These are phyloP conservation scores for Echinometra lucunter DNA, from an alignment of 53 echinoderm and acorn worm species.

Conservation along the genomic window DNA sequence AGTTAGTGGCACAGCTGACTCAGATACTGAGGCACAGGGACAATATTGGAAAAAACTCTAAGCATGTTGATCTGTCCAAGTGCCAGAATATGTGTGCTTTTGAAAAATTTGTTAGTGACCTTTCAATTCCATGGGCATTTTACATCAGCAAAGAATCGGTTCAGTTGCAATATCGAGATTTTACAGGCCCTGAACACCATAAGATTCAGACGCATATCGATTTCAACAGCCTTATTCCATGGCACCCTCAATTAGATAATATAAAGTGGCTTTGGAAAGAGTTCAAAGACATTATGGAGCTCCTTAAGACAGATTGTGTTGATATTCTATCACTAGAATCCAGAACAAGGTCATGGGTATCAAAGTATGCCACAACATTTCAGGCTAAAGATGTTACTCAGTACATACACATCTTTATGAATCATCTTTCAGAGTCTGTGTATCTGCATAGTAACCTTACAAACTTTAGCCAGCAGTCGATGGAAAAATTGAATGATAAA, in stretches of 20 bases:
- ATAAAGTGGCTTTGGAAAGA: conserved; percentile 63
- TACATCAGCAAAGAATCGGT: conserved; percentile 53
- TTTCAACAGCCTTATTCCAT: conserved; percentile 61
- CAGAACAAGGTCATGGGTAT: conserved; percentile 50
- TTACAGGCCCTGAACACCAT: conserved; percentile 75
- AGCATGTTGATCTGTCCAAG: conserved; percentile 21
- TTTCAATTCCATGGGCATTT: conserved; percentile 60
- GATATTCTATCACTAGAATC: conserved; percentile 9
- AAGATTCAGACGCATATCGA: conserved; percentile 63
- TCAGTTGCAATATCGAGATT: conserved; percentile 55
- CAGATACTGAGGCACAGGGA: conserved; percentile 64
- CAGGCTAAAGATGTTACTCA: conserved; percentile 42
- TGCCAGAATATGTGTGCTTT: conserved; percentile 68
- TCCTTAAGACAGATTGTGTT: conserved; percentile 46
- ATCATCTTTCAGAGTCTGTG: conserved; percentile 66
- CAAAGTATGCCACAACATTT: conserved; percentile 3
- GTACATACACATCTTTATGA: conserved; percentile 63
- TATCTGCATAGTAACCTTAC: conserved; percentile 69
- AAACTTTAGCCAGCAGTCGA: conserved; percentile 69
- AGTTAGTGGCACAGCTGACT: conserved; percentile 75
- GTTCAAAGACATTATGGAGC: too few relatives aligned
- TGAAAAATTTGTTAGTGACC: conserved; percentile 57
- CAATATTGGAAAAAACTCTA: conserved; percentile 52
- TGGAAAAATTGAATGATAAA: conserved; percentile 73
- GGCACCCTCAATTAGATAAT: conserved; percentile 66